These are phyloP conservation scores for Dromas ardeola DNA, from an alignment of 2,113 vertebrate genomes.

Conservation along the genomic window DNA sequence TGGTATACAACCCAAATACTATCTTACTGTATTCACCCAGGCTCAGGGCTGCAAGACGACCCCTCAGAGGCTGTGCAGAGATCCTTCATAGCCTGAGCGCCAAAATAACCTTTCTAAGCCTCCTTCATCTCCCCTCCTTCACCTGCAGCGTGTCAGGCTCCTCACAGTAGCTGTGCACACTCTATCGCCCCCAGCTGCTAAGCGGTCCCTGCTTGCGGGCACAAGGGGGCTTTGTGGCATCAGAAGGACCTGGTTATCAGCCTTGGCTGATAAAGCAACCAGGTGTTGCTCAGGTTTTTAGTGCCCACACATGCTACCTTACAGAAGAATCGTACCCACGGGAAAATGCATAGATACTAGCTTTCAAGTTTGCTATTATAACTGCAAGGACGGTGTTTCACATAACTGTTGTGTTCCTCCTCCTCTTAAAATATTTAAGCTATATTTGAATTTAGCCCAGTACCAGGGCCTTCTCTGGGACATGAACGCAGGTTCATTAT, in stretches of 20 bases:
- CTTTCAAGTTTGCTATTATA: neutral
- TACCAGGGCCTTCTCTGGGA: neutral
- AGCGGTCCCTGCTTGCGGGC: rapidly evolving
- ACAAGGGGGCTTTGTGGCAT: neutral
- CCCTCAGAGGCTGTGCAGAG: neutral
- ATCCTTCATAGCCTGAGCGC: neutral
- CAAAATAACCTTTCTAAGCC: neutral
- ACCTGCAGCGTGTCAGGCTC: too few species aligned
- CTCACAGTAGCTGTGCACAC: neutral
- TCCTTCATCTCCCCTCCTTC: neutral
- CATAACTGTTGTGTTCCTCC: neutral
- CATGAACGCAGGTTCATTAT: rapidly evolving
- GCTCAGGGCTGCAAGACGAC: neutral
- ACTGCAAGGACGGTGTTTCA: neutral
- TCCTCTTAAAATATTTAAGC: neutral
- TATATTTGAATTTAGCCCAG: neutral
- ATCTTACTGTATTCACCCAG: neutral
- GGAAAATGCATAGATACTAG: neutral
- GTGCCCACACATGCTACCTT: neutral
- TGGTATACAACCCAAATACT: neutral
- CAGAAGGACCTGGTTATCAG: neutral
- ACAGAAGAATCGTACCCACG: neutral
- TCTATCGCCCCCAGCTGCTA: neutral
- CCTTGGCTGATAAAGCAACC: neutral
- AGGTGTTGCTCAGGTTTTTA: neutral